These are phyloP conservation scores for Zapornia atra DNA, from an alignment of 2,113 vertebrate genomes.

Conservation along the genomic window DNA sequence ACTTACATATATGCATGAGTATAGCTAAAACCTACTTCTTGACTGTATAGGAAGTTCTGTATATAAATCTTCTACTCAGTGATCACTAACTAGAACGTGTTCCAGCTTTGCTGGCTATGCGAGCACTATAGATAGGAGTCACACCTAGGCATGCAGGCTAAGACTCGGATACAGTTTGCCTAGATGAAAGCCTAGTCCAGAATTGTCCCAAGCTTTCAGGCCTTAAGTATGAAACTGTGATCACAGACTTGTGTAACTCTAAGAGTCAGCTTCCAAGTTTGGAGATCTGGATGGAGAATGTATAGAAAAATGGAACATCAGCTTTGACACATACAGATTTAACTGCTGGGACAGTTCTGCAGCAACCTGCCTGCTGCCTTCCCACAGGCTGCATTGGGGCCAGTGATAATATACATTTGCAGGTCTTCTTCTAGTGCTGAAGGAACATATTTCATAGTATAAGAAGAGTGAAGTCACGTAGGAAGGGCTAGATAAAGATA, in stretches of 20 bases:
- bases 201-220: background rate
- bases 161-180: background rate
- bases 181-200: background rate
- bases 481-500: background rate
- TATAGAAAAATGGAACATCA: background rate
- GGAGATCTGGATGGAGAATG: background rate
- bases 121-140: background rate
- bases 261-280: background rate
- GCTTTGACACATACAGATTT: background rate
- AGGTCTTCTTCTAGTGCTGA: background rate
- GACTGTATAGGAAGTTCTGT: background rate
- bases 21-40: background rate
- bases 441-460: background rate
- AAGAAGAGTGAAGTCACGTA: conserved; percentile 2
- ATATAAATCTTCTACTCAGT: background rate
- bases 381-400: background rate
- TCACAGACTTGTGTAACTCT: background rate
- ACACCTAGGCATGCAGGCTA: background rate
- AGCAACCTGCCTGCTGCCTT: background rate
- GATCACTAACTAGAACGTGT: background rate
- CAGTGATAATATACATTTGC: background rate
- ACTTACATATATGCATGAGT: background rate
- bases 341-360: background rate
- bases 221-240: background rate
- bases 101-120: background rate